phyloP scores from a whole-genome alignment of 2,888 invertebrate species.

The Nomada flava region DNA sequence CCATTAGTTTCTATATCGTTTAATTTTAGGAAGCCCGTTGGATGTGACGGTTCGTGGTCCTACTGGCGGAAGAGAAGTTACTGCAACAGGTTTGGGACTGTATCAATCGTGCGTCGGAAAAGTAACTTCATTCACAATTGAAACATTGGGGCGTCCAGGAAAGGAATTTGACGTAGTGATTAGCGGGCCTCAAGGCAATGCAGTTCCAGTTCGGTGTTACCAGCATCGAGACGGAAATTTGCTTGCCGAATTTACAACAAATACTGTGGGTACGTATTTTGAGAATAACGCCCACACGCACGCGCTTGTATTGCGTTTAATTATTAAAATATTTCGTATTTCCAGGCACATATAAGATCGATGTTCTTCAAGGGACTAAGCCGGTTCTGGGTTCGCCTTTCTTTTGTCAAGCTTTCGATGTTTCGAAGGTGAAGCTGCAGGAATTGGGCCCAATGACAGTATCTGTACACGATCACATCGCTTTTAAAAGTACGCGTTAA shows the following conservation, averaged over 20 bases:
- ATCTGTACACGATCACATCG: conserved; percentile 92
- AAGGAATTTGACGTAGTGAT: conserved; percentile 96
- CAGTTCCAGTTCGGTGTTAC: conserved; percentile 96
- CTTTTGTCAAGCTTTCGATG: conserved; percentile 96
- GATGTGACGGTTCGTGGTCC: conserved; percentile 87
- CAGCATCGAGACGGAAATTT: conserved; percentile 98
- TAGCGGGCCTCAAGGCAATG: conserved; percentile 91
- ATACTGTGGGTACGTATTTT: conserved; percentile 87
- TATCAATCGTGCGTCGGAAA: conserved; percentile 94
- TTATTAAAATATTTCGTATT: conserved; percentile 28
- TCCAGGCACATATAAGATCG: conserved; percentile 86
- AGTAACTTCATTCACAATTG: conserved; percentile 94
- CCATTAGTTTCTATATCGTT: neutral
- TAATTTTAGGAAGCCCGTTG: conserved; percentile 85
- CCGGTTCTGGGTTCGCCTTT: conserved; percentile 97
- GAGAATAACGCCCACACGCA: neutral
- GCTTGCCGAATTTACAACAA: conserved; percentile 96
- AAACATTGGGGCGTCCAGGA: conserved; percentile 93
- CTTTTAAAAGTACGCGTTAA: conserved; percentile 89
- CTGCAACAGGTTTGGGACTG: conserved; percentile 92
- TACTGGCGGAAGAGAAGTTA: conserved; percentile 90
- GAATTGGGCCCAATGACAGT: conserved; percentile 91
- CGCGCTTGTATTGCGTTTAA: neutral
- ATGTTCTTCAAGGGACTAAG: conserved; percentile 95
- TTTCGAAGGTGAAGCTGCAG: conserved; percentile 91